These are phyloP conservation scores for Polyergus mexicanus DNA, from an alignment of 1,140 invertebrate species.

Conservation along the genomic window DNA sequence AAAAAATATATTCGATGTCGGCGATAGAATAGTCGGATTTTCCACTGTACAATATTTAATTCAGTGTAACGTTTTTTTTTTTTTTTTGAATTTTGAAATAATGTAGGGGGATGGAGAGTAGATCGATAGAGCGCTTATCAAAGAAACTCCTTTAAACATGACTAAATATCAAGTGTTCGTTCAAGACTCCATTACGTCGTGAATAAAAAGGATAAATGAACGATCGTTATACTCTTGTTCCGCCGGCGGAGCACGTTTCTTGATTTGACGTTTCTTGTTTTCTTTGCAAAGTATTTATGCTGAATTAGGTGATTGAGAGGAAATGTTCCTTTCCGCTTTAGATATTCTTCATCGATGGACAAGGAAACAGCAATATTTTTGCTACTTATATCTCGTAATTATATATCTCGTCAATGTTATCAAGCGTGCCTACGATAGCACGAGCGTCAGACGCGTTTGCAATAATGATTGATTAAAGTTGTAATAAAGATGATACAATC, in stretches of 20 bases:
- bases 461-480: conserved; percentile 68
- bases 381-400: conserved; percentile 74
- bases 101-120: conserved; percentile 18
- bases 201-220: conserved; percentile 24
- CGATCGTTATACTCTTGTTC: conserved; percentile 13
- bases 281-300: not conserved
- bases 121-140: conserved; percentile 18
- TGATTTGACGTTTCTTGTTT: conserved; percentile 27
- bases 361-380: conserved; percentile 76
- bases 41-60: conserved; percentile 25
- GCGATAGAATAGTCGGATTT: not conserved
- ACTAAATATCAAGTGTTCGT: conserved; percentile 7
- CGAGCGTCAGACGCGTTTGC: conserved; percentile 66
- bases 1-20: not conserved
- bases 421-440: conserved; percentile 61
- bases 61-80: conserved; percentile 30
- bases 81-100: conserved; percentile 9
- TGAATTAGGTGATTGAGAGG: conserved; percentile 37
- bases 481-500: conserved; percentile 52
- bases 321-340: not conserved
- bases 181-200: conserved; percentile 7
- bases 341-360: conserved; percentile 37
- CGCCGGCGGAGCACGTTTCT: conserved; percentile 48
- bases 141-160: not conserved
- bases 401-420: conserved; percentile 73